These are phyloP conservation scores for Rhagonycha lutea DNA, from an alignment of 2,888 invertebrate genomes.

Conservation along the genomic window DNA sequence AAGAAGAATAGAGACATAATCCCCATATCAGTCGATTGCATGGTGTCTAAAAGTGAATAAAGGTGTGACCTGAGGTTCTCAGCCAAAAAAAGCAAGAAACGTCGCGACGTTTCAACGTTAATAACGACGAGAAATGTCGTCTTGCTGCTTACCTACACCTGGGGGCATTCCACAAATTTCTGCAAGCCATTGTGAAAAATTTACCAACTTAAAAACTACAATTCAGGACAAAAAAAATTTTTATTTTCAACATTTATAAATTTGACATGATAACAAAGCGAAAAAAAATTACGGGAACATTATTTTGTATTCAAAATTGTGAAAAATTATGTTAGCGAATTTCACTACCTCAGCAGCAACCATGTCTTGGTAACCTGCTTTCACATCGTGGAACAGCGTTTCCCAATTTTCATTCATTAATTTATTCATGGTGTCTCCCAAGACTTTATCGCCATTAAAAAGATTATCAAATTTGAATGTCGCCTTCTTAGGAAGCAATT, in stretches of 20 bases:
- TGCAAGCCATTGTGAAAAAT: too few species aligned
- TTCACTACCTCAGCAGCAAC: slow-evolving; percentile 45
- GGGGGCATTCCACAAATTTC: too few species aligned
- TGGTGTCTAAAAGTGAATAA: too few species aligned
- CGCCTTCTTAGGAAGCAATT: slow-evolving; percentile 65
- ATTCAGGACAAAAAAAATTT: too few species aligned
- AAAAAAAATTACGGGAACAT: background rate
- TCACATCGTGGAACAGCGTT: slow-evolving; percentile 54
- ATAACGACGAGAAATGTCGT: too few species aligned
- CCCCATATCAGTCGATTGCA: too few species aligned
- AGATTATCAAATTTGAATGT: slow-evolving; percentile 68
- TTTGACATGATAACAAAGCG: background rate
- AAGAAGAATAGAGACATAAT: too few species aligned
- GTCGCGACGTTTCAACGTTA: too few species aligned
- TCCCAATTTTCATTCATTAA: slow-evolving; percentile 53
- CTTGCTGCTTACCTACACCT: too few species aligned
- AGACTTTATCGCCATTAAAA: slow-evolving; percentile 51
- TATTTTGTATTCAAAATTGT: background rate
- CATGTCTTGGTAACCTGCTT: slow-evolving; percentile 66
- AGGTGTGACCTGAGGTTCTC: slow-evolving; percentile 19
- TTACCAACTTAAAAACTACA: too few species aligned
- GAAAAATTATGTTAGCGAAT: background rate
- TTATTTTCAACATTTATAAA: background rate
- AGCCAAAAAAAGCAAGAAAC: too few species aligned
- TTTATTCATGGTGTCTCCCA: slow-evolving; percentile 46